Evolutionary conservation across 2,113 vertebrate species (phyloP).

Genomic region (Syngnathoides biaculeatus): DNA sequence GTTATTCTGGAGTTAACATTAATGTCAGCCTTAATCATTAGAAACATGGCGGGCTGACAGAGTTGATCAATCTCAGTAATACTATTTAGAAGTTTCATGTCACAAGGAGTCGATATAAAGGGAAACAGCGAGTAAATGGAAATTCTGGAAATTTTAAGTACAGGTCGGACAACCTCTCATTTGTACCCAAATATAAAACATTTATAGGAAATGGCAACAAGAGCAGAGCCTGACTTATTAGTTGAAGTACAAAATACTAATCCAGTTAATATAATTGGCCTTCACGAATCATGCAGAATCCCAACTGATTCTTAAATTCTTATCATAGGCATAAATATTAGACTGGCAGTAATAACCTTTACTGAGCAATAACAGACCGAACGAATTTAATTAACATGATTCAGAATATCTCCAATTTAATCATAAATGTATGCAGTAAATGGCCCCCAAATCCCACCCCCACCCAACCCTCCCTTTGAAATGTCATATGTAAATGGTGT

Average conservation of each 20-base stretch:
- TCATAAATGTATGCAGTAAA: not conserved
- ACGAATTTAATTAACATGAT: not conserved
- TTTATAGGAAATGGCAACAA: not conserved
- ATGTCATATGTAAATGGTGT: slow-evolving; percentile 5
- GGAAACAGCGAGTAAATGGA: not conserved
- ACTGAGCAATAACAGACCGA: not conserved
- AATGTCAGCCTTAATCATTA: slow-evolving; percentile 15
- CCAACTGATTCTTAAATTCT: not conserved
- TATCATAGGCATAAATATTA: not conserved
- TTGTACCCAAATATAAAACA: not conserved
- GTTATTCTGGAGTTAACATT: slow-evolving; percentile 26
- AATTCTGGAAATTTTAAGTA: not conserved
- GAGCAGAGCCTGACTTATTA: not conserved
- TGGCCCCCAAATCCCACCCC: not conserved
- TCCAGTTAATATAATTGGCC: not conserved
- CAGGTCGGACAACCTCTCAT: not conserved
- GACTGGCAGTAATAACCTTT: not conserved
- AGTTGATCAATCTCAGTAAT: slow-evolving; percentile 14
- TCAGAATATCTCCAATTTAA: not conserved
- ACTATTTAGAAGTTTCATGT: not conserved
- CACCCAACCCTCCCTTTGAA: not conserved
- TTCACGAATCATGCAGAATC: not conserved
- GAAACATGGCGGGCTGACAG: slow-evolving; percentile 30
- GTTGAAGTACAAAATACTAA: not conserved
- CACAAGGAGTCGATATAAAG: not conserved